Conservation (phyloP, 2,888 invertebrate genomes). For the Ornithoptera priamus region DNA sequence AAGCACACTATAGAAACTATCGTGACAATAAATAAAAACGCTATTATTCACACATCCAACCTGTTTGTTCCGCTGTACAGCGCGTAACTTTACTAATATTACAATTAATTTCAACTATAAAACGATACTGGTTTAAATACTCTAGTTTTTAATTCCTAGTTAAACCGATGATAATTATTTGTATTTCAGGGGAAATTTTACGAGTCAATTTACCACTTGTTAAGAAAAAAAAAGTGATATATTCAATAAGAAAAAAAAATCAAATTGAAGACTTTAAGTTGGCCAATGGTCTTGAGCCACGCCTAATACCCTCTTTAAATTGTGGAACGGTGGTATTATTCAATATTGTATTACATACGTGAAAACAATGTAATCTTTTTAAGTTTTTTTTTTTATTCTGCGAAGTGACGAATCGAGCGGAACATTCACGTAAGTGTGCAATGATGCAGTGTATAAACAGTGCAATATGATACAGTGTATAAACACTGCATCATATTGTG, state of each 20-base stretch:
- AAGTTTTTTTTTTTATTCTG: no score
- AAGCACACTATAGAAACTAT: constrained; percentile 4
- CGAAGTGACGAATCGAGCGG: no score
- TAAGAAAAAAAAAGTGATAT: not conserved
- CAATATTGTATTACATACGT: no score
- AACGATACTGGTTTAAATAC: not conserved
- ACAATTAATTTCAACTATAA: not conserved
- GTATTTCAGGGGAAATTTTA: not conserved
- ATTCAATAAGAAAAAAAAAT: not conserved
- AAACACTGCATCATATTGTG: no score
- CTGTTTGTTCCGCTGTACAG: not conserved
- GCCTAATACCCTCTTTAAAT: not conserved
- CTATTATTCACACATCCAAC: not conserved
- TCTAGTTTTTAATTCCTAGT: no score
- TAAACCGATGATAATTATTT: not conserved
- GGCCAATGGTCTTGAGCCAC: not conserved
- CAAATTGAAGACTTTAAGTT: not conserved
- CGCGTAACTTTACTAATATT: not conserved
- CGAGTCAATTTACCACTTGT: not conserved
- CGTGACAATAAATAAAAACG: not conserved
- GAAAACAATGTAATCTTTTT: no score
- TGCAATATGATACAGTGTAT: no score
- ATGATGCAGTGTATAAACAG: no score
- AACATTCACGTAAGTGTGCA: no score
- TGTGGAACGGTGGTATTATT: no score